A percentile compares a stretch with the other conserved stretches of the same genome.
Evolutionary conservation across 2,797 vertebrate genomes (phyloP).

Genomic region (Craterocephalus amniculus): DNA sequence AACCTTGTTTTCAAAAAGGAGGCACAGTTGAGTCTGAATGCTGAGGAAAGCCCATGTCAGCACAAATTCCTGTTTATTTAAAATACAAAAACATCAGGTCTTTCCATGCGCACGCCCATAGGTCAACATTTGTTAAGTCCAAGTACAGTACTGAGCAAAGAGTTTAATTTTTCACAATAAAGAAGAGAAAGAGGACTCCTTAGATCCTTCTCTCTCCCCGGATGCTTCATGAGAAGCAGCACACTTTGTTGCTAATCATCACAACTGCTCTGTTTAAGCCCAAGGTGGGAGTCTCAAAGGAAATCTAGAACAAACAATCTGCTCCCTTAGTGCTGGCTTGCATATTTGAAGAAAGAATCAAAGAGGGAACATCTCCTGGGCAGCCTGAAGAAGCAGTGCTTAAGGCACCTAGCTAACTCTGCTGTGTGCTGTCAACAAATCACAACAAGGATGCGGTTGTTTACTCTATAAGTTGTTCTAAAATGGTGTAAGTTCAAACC

Average conservation of each 20-base stretch:
- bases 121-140: conserved; percentile 27
- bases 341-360: conserved; percentile 88
- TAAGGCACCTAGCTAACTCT: conserved; percentile 59
- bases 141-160: conserved; percentile 15
- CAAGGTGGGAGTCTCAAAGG: conserved; percentile 83
- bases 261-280: conserved; percentile 79
- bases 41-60: conserved; percentile 43
- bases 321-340: conserved; percentile 73
- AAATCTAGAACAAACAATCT: conserved; percentile 83
- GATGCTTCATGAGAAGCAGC: conserved; percentile 63
- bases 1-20: conserved; percentile 54
- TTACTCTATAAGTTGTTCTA: conserved; percentile 55
- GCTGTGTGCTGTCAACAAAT: conserved; percentile 62
- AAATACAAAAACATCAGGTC: conserved; percentile 33
- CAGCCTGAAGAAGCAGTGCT: conserved; percentile 70
- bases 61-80: conserved; percentile 37
- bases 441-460: conserved; percentile 67
- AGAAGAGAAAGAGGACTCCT: conserved; percentile 43
- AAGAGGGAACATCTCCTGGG: conserved; percentile 83
- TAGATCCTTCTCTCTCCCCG: conserved; percentile 35
- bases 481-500: conserved; percentile 34
- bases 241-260: conserved; percentile 80
- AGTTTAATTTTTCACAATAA: conserved; percentile 29
- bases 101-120: conserved; percentile 20
- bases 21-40: conserved; percentile 35